Conservation (phyloP, 1,140 invertebrate genomes). For the Lycorma delicatula region DNA sequence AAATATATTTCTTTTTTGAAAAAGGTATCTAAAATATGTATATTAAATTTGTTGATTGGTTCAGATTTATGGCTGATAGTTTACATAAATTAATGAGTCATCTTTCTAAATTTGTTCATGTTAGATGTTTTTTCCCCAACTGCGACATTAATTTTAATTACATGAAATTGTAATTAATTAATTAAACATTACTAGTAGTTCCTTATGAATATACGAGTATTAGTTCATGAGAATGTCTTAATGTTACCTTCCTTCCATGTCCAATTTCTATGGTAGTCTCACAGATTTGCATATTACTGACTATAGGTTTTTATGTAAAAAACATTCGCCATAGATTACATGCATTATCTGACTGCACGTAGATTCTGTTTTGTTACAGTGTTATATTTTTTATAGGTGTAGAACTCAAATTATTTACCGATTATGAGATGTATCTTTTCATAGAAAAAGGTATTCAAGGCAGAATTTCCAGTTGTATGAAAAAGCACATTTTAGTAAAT, state of each 20-base stretch:
- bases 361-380: background rate
- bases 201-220: slow-evolving; percentile 31
- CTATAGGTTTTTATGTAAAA: slow-evolving; percentile 29
- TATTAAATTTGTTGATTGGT: slow-evolving; percentile 24
- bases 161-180: too few species aligned
- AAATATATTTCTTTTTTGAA: slow-evolving; percentile 4
- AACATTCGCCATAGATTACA: slow-evolving; percentile 12
- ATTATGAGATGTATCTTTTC: slow-evolving; percentile 31
- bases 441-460: slow-evolving; percentile 35
- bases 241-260: slow-evolving; percentile 33
- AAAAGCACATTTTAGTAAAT: too few species aligned
- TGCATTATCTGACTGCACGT: slow-evolving; percentile 8
- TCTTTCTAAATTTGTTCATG: slow-evolving; percentile 1
- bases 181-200: slow-evolving; percentile 24
- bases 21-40: slow-evolving; percentile 10
- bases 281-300: slow-evolving; percentile 29
- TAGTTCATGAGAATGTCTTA: slow-evolving; percentile 27
- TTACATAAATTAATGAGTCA: slow-evolving; percentile 15
- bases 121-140: background rate
- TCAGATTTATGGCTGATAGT: slow-evolving; percentile 22
- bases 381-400: slow-evolving; percentile 10
- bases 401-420: slow-evolving; percentile 23
- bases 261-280: slow-evolving; percentile 35
- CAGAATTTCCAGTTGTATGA: slow-evolving; percentile 21
- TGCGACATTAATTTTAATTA: too few species aligned